Evolutionary conservation across 2,113 vertebrate species (phyloP).

Genomic region (Campylomormyrus tamandua): DNA sequence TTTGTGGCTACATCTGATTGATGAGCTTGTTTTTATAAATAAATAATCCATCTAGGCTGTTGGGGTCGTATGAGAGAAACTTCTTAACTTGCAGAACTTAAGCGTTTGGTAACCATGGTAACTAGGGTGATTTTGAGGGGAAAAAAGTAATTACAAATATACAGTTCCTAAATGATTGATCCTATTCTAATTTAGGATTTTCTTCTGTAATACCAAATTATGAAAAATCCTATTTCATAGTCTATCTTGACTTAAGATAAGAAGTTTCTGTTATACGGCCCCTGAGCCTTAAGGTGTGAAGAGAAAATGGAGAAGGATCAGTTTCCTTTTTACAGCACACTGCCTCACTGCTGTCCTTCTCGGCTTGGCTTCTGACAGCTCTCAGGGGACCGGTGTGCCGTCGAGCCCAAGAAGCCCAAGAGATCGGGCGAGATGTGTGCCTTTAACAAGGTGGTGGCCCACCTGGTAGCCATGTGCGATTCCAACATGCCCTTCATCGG

Average conservation of each 20-base stretch:
- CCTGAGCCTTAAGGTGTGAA: background rate
- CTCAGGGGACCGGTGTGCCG: slow-evolving; percentile 73
- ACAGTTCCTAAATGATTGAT: background rate
- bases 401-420: slow-evolving; percentile 88
- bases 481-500: slow-evolving; percentile 97
- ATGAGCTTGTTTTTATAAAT: background rate
- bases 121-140: background rate
- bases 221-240: background rate
- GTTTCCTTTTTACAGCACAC: no score
- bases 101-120: background rate
- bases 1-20: background rate
- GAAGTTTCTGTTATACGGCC: background rate
- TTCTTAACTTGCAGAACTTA: background rate
- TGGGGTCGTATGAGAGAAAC: no score
- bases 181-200: background rate
- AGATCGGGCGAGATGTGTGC: slow-evolving; percentile 91
- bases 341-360: background rate
- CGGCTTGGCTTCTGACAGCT: slow-evolving; percentile 54
- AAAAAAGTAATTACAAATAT: background rate
- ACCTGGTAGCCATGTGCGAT: slow-evolving; percentile 95
- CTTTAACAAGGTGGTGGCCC: slow-evolving; percentile 97
- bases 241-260: background rate
- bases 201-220: background rate
- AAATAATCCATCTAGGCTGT: background rate
- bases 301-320: background rate